These are phyloP conservation scores for Mycetomoellerius zeteki DNA, from an alignment of 1,140 invertebrate species.

Conservation along the genomic window DNA sequence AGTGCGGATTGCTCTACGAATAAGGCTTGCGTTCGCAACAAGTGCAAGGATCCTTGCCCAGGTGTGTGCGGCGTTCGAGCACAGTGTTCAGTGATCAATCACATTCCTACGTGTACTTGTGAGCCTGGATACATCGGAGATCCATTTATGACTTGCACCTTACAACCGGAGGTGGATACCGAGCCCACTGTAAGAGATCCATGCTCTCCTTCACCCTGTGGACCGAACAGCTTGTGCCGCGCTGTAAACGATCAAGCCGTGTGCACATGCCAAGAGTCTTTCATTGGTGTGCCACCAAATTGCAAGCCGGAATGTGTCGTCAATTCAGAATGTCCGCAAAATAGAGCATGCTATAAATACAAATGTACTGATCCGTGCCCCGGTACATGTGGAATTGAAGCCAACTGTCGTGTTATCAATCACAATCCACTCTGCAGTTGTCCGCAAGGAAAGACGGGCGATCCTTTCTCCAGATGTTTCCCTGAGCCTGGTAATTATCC, in stretches of 20 bases:
- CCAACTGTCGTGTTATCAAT: slow-evolving; percentile 92
- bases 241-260: slow-evolving; percentile 86
- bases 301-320: slow-evolving; percentile 93
- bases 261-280: slow-evolving; percentile 88
- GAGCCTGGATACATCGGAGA: slow-evolving; percentile 88
- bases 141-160: slow-evolving; percentile 87
- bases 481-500: slow-evolving; percentile 76
- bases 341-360: slow-evolving; percentile 92
- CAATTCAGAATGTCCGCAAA: slow-evolving; percentile 93
- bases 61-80: slow-evolving; percentile 88
- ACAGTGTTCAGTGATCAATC: slow-evolving; percentile 89
- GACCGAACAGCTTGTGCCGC: slow-evolving; percentile 88
- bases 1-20: slow-evolving; percentile 88
- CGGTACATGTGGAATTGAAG: slow-evolving; percentile 92
- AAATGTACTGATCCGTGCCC: slow-evolving; percentile 93
- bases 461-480: slow-evolving; percentile 90
- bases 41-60: slow-evolving; percentile 89
- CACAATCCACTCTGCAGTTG: slow-evolving; percentile 93
- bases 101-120: slow-evolving; percentile 90
- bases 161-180: slow-evolving; percentile 77
- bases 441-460: slow-evolving; percentile 89
- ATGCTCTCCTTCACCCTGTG: slow-evolving; percentile 88
- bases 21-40: slow-evolving; percentile 88
- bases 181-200: slow-evolving; percentile 82
- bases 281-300: slow-evolving; percentile 89